These are phyloP conservation scores for Macrobrachium rosenbergii DNA, from an alignment of 1,140 invertebrate species.

Conservation along the genomic window DNA sequence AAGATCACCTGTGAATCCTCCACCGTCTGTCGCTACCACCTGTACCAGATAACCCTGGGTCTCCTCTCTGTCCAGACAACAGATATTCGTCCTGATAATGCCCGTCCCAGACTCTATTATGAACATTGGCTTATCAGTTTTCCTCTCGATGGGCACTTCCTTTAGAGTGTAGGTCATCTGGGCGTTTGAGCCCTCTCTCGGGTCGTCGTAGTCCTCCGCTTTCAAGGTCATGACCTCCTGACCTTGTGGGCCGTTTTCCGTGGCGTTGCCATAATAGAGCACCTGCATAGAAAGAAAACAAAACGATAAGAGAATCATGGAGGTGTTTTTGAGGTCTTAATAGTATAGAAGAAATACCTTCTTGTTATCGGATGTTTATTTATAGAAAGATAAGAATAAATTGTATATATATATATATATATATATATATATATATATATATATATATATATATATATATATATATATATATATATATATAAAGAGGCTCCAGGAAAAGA, in stretches of 20 bases:
- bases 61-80: constrained; percentile 91
- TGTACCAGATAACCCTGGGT: constrained; percentile 98
- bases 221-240: constrained; percentile 99
- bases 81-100: constrained; percentile 94
- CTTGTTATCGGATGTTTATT: no score
- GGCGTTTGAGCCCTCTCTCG: constrained; percentile 92
- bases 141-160: constrained; percentile 96
- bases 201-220: constrained; percentile 96
- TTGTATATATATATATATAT: no score
- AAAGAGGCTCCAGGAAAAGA: no score
- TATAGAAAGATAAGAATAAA: no score
- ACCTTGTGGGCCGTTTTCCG: constrained; percentile 94
- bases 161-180: constrained; percentile 93
- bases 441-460: no score
- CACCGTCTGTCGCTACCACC: constrained; percentile 94
- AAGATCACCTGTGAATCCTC: constrained; percentile 84
- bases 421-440: no score
- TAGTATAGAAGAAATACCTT: no score
- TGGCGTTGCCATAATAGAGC: constrained; percentile 94
- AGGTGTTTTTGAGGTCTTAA: not conserved
- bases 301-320: not conserved
- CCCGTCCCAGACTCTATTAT: constrained; percentile 95
- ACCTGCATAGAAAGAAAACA: constrained; percentile 70
- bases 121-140: constrained; percentile 93
- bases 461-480: no score